Percentiles rank a stretch among this genome's conserved stretches.
phyloP scores from a whole-genome alignment of 2,113 vertebrate genomes.

The Tricholaema leucomelas region DNA sequence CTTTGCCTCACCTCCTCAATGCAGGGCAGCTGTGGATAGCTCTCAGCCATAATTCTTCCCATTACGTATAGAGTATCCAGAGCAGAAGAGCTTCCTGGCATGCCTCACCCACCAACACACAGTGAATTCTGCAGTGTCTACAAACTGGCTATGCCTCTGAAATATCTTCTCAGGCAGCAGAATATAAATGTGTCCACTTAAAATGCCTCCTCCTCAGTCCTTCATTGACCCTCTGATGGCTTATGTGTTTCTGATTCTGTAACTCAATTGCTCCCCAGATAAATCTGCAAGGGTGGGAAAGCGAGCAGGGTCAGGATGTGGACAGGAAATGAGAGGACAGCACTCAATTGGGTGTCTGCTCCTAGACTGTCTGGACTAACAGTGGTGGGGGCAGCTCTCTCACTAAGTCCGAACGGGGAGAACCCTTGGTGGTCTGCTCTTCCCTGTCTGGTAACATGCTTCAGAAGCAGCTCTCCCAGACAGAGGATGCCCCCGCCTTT shows the following conservation, averaged over 20 bases:
- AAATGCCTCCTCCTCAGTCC: neutral
- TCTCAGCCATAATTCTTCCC: neutral
- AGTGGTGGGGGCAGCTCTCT: constrained; percentile 4
- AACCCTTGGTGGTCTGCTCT: constrained; percentile 43
- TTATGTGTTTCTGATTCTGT: constrained; percentile 24
- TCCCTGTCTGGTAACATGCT: neutral
- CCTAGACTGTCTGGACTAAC: constrained; percentile 23
- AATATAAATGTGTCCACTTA: neutral
- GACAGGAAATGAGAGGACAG: constrained; percentile 44
- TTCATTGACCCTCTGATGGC: neutral
- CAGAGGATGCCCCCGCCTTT: neutral
- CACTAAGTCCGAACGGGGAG: neutral
- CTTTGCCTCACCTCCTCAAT: neutral
- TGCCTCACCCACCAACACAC: neutral
- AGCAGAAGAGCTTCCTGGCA: neutral
- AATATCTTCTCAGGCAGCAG: neutral
- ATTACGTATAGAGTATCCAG: neutral
- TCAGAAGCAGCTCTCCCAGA: neutral
- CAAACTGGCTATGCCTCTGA: neutral
- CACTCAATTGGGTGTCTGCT: constrained; percentile 34
- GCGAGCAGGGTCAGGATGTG: constrained; percentile 18
- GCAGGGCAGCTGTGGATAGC: neutral
- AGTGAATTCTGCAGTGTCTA: neutral
- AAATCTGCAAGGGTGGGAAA: constrained; percentile 35
- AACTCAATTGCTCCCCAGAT: constrained; percentile 36